A percentile compares a stretch with the other conserved stretches of the same genome.
Evolutionary conservation across 23 tunicate species (phyloP).

Genomic region (Clavelina lepadiformis): DNA sequence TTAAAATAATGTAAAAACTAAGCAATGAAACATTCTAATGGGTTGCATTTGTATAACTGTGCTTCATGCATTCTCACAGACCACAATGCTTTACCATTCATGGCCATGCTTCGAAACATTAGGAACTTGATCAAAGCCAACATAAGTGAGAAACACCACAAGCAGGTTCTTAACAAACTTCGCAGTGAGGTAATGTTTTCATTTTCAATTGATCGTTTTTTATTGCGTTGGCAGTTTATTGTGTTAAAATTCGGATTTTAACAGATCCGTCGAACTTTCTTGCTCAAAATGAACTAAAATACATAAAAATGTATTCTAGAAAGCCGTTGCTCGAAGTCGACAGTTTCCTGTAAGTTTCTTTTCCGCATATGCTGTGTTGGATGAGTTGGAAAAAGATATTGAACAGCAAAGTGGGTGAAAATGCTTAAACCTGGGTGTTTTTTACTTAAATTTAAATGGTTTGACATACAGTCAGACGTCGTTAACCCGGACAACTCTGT

Average conservation of each 20-base stretch:
- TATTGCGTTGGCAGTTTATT: background rate
- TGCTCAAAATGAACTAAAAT: background rate
- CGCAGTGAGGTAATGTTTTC: slow-evolving; percentile 27
- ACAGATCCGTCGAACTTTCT: background rate
- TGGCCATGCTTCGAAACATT: slow-evolving; percentile 77
- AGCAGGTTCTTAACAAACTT: slow-evolving; percentile 17
- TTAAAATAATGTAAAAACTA: background rate
- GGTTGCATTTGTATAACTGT: too few relatives aligned
- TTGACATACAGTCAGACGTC: too few relatives aligned
- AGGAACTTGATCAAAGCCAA: slow-evolving; percentile 72
- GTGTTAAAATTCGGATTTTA: slow-evolving; percentile 1
- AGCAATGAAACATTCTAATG: background rate
- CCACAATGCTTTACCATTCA: slow-evolving; percentile 57
- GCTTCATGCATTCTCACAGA: slow-evolving; percentile 10
- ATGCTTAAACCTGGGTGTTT: too few relatives aligned
- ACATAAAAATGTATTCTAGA: slow-evolving; percentile 11
- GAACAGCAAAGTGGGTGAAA: slow-evolving; percentile 29
- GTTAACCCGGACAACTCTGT: too few relatives aligned
- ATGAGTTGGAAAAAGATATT: slow-evolving; percentile 40
- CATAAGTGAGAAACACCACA: slow-evolving; percentile 42
- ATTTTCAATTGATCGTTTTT: background rate
- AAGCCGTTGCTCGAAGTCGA: slow-evolving; percentile 38
- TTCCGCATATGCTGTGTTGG: slow-evolving; percentile 54
- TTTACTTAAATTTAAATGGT: too few relatives aligned
- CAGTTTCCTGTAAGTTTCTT: slow-evolving; percentile 71